Base-by-base conservation (phyloP, 2,113 vertebrate genomes). In the Clarias macrocephalus region DNA sequence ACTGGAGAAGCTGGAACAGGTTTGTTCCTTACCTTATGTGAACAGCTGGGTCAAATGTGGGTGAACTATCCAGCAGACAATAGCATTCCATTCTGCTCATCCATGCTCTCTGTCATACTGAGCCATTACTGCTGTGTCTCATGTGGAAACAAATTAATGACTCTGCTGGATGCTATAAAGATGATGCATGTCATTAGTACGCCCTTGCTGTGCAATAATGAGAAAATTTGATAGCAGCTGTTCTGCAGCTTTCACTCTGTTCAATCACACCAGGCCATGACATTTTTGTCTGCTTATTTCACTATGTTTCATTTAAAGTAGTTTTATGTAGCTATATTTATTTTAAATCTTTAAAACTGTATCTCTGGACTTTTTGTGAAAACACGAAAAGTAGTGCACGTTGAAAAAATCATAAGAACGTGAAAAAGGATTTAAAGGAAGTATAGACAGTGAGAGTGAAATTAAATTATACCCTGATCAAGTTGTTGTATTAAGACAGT, bases 1-100 rank as follows among this genome's bases (percentile, higher is more conserved):
- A 91, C 92, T 95, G 88, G 97, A 98, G 82, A 95, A 95, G 68
- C 88, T 97, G 89, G 96, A 97, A 90, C 96, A 96, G 96, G 97
- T 98, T 92, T 95, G 91, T 68, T 80, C 13, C 7, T 37, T 15
- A 42, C 21, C 11, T 25, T 19, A 59, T 79, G 30, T 33, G 68
- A 68, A 88, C 54, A 15, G 63, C 82, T 84, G 70, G 73, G 60
- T 70, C n/a, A 83, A 83, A 83, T 48, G 81, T 30, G 21, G 84
- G 37, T 80, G 56, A 7, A 54, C 7, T 25, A 23, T 8, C 42
- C 42, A 33, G 73, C 7, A 59, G 83, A 16, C 83, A 52, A 48
- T 89, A 75, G 72, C 9, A 63, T 82, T 79, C 25, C 12, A 79
- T 65, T 89, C n/a, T 65, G 81, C 42, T 52, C 13, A 81, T 5